Base-by-base conservation (phyloP, 2,113 vertebrate genomes). In the Datnioides undecimradiatus region DNA sequence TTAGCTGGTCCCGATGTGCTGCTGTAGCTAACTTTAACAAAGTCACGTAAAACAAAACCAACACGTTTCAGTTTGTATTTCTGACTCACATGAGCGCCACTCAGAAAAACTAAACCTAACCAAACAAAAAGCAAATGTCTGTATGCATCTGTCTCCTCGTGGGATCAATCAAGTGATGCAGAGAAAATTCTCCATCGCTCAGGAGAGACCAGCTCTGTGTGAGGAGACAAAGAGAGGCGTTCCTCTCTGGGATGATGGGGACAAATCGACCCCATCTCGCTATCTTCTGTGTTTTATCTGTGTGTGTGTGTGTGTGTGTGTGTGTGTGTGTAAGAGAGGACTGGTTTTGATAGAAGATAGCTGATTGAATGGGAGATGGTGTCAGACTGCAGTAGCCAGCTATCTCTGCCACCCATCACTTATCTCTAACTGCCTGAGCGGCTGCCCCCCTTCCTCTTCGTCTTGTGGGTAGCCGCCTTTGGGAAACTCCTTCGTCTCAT, bases 391-490 rank as follows among this genome's bases (percentile, higher is more conserved):
- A 58, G 84, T 60, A 58, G 19, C 14, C 58, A 72, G 93, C 91
- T 97, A 98, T 96, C 96, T 96, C 51, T 96, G 95, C 97, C 97
- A 98, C 60, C 91, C 58, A 8, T 96, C 95, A 1, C 71, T 83
- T 41, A 93, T 75, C 69, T 96, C 95, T 68, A 90, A 74, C 29
- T 95, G 89, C 73, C 95, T 94, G 8, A 91, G 0, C 0, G 91
- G 69, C 23, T 87, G 76, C 0, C 91, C 78, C 62, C 48, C 85
- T 41, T 94, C 95, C 66, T 93, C 94, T 29, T 94, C 94, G 0
- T 87, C 86, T 25, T 92, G 80, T 1, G 88, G 85, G 82, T 94
- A 97, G 36, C 92, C 31, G 2, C 84, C 75, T 85, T 96, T 95
- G 88, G 89, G 17, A 23, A 95, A 94, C 51, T 95, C 96, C 0